Conservation (phyloP, 2,888 invertebrate species). For the Agrochola circellaris region DNA sequence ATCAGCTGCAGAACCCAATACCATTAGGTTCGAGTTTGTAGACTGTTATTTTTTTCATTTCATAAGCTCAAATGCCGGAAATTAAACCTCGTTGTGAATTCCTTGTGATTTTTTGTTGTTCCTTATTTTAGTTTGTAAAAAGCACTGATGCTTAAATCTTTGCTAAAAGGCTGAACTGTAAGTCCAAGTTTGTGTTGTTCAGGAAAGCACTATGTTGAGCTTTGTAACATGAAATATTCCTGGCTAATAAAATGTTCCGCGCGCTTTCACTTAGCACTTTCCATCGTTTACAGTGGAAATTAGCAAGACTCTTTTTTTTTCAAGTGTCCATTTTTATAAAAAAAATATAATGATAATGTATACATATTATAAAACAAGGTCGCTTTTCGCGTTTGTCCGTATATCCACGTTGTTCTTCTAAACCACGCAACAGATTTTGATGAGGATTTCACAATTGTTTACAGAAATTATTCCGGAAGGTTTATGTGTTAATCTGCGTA, state of each 20-base stretch:
- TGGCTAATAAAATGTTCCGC: background rate
- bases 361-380: too few species aligned
- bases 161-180: too few species aligned
- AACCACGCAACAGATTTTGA: too few species aligned
- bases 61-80: slow-evolving; percentile 56
- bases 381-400: too few species aligned
- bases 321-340: too few species aligned
- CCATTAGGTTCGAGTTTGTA: slow-evolving; percentile 21
- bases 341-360: too few species aligned
- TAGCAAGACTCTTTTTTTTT: too few species aligned
- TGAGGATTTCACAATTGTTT: too few species aligned
- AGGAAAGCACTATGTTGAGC: background rate
- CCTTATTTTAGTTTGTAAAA: background rate
- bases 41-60: slow-evolving; percentile 48
- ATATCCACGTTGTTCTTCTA: too few species aligned
- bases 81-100: slow-evolving; percentile 47
- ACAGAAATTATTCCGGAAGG: too few species aligned
- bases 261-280: background rate
- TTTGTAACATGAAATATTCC: background rate
- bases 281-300: too few species aligned
- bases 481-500: too few species aligned
- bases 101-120: slow-evolving; percentile 5
- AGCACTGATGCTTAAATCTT: background rate
- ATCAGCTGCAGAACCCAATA: slow-evolving; percentile 32
- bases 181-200: background rate